Conservation (phyloP, 2,113 vertebrate species). For the Alouatta palliata region DNA sequence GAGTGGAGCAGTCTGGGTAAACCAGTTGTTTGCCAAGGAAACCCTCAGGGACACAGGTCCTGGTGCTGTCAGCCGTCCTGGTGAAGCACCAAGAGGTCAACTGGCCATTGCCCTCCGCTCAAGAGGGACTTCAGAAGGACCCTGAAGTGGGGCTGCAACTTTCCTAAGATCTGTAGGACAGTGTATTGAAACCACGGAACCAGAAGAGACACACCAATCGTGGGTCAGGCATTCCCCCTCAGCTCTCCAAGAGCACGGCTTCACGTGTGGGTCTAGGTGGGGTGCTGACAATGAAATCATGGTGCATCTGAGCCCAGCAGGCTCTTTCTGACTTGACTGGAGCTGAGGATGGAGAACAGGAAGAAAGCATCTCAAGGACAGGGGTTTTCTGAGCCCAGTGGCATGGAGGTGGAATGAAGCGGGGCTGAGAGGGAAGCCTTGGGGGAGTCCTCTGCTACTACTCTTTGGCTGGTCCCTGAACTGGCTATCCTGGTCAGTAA, state of each 20-base stretch:
- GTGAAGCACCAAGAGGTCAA: background rate
- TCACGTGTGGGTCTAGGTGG: background rate
- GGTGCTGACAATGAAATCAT: background rate
- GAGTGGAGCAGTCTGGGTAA: background rate
- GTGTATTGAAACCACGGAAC: background rate
- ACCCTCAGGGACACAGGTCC: background rate
- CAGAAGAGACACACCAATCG: accelerated
- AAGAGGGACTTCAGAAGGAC: background rate
- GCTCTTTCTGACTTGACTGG: background rate
- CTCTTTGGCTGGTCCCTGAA: background rate
- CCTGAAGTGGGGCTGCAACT: background rate
- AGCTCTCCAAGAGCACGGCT: background rate
- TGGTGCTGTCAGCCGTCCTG: accelerated
- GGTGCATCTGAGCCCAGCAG: background rate
- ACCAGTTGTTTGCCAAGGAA: background rate
- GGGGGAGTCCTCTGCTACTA: background rate
- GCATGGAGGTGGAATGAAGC: too few relatives aligned
- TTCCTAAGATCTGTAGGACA: background rate
- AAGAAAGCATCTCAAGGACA: background rate
- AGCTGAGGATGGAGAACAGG: background rate
- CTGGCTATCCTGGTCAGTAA: background rate
- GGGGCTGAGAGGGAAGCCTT: background rate
- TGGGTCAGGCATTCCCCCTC: background rate
- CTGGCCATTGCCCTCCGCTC: background rate
- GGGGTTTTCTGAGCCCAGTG: background rate